phyloP scores from a whole-genome alignment of 2,888 invertebrate genomes.

The Pseudeuparius sepicola region DNA sequence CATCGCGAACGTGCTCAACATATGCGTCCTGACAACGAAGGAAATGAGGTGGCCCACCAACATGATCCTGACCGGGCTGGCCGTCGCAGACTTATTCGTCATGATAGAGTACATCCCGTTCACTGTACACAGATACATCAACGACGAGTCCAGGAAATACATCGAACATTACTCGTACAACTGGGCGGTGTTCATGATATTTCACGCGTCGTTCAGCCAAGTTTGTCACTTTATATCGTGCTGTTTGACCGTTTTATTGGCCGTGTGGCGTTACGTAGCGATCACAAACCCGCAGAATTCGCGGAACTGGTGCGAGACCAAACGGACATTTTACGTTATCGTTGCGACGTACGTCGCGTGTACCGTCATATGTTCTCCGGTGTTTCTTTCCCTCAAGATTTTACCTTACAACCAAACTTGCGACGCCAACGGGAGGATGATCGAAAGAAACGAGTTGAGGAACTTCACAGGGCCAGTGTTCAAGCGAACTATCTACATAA shows the following conservation, averaged over 20 bases:
- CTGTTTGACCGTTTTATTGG: conserved; percentile 84
- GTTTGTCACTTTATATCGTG: conserved; percentile 85
- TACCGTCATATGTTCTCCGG: conserved; percentile 73
- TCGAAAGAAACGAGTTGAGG: conserved; percentile 26
- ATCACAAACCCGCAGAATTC: conserved; percentile 75
- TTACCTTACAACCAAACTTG: conserved; percentile 44
- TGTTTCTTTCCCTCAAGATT: conserved; percentile 71
- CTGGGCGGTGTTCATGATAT: conserved; percentile 77
- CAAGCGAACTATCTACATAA: conserved; percentile 40
- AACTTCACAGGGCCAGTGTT: conserved; percentile 25
- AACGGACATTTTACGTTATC: conserved; percentile 66
- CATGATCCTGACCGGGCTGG: conserved; percentile 80
- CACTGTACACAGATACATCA: conserved; percentile 69
- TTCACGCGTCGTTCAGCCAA: conserved; percentile 85
- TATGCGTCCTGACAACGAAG: conserved; percentile 76
- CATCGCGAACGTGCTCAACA: conserved; percentile 84
- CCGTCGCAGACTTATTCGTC: conserved; percentile 87
- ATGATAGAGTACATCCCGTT: conserved; percentile 93
- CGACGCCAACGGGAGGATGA: conserved; percentile 41
- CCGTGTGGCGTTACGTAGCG: conserved; percentile 86
- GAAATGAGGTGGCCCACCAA: conserved; percentile 91
- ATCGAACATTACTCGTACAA: conserved; percentile 53
- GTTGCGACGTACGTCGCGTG: conserved; percentile 71
- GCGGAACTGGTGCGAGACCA: conserved; percentile 71
- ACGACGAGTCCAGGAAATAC: conserved; percentile 45